These are phyloP conservation scores for Ethmia dodecea DNA, from an alignment of 2,888 invertebrate species.

Conservation along the genomic window DNA sequence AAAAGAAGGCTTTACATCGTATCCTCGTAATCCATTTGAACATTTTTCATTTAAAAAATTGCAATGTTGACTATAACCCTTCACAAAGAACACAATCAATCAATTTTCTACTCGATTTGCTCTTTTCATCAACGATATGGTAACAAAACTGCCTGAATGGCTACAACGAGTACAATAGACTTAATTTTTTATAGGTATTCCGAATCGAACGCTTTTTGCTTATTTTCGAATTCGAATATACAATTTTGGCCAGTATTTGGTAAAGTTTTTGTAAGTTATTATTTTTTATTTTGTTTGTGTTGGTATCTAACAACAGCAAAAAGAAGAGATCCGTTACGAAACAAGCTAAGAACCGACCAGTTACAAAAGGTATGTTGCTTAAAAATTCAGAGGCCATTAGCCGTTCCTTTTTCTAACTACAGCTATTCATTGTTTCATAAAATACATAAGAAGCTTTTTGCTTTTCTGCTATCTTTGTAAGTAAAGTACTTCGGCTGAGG, in stretches of 20 bases:
- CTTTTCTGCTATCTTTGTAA: constrained; percentile 24
- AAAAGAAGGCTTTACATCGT: too few species aligned
- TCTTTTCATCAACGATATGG: constrained; percentile 24
- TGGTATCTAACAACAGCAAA: too few species aligned
- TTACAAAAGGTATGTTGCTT: constrained; percentile 25
- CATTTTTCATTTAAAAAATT: constrained; percentile 2
- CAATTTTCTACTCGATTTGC: constrained; percentile 32
- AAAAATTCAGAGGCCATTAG: constrained; percentile 64
- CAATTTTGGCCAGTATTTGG: too few species aligned
- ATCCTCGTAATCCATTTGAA: constrained; percentile 7
- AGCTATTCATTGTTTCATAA: constrained; percentile 28
- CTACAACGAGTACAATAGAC: too few species aligned
- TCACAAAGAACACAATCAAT: constrained; percentile 26
- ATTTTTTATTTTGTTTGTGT: too few species aligned
- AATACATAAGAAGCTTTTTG: constrained; percentile 16
- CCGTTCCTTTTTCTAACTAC: constrained; percentile 31
- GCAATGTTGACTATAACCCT: constrained; percentile 28
- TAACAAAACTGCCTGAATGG: too few species aligned
- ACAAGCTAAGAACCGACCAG: too few species aligned
- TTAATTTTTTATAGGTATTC: too few species aligned
- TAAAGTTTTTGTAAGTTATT: too few species aligned
- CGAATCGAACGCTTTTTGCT: too few species aligned
- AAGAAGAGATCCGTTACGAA: too few species aligned
- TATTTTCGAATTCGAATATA: too few species aligned
- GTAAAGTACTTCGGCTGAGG: constrained; percentile 25